A percentile compares a stretch with the other conserved stretches of the same genome.
Evolutionary conservation across 1,140 invertebrate genomes (phyloP).

Genomic region (Diachasma alloeum): DNA sequence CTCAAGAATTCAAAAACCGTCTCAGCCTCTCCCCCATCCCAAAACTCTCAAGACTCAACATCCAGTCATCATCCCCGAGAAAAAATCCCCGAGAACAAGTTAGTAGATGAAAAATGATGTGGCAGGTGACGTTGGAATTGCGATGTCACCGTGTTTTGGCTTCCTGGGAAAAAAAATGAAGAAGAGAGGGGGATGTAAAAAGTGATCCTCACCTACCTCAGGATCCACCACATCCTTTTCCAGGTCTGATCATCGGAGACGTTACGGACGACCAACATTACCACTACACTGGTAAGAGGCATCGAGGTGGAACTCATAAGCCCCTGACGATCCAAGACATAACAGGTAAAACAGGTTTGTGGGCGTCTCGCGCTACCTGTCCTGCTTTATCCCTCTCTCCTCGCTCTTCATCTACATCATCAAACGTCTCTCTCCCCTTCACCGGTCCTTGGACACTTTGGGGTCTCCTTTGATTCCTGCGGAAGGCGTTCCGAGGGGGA

Average conservation of each 20-base stretch:
- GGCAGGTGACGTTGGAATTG: neutral
- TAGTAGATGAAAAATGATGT: neutral
- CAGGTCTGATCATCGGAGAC: slow-evolving; percentile 27
- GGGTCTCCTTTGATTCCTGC: slow-evolving; percentile 16
- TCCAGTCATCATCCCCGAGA: neutral
- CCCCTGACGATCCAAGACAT: slow-evolving; percentile 38
- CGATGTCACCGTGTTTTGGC: neutral
- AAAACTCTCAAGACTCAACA: neutral
- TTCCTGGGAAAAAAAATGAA: neutral
- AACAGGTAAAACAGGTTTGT: slow-evolving; percentile 64
- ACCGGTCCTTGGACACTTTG: neutral
- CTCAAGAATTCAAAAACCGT: neutral
- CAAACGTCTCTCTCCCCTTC: neutral
- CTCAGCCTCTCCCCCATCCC: neutral
- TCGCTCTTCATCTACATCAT: slow-evolving; percentile 22
- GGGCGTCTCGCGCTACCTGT: slow-evolving; percentile 61
- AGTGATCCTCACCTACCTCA: slow-evolving; percentile 18
- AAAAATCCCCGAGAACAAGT: neutral
- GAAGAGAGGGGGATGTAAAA: neutral
- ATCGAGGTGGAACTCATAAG: slow-evolving; percentile 28
- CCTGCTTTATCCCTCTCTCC: slow-evolving; percentile 43
- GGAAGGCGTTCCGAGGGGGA: slow-evolving; percentile 1
- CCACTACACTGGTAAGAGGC: slow-evolving; percentile 22
- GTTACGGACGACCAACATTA: slow-evolving; percentile 29
- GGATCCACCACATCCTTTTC: slow-evolving; percentile 28